phyloP scores from a whole-genome alignment of 2,113 vertebrate genomes.

The Euleptes europaea region DNA sequence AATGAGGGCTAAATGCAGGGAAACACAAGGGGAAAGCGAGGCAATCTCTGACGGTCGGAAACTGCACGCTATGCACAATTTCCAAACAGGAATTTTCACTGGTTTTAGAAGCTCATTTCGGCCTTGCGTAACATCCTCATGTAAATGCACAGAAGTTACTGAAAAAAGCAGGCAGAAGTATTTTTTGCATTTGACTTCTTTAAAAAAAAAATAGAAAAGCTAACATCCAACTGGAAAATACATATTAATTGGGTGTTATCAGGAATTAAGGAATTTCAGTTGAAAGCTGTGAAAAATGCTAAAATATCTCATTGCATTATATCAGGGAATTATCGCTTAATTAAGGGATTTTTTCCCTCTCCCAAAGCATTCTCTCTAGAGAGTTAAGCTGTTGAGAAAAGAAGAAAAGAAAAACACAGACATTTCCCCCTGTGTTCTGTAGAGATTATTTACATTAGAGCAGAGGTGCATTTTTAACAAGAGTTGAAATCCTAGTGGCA shows the following conservation, averaged over 20 bases:
- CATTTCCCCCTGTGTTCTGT: not conserved
- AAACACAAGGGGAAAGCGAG: too few species aligned
- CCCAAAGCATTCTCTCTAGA: not conserved
- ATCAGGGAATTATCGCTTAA: slow-evolving; percentile 13
- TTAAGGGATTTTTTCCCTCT: not conserved
- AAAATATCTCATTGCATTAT: not conserved
- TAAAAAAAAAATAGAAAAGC: not conserved
- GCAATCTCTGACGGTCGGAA: too few species aligned
- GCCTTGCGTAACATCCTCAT: not conserved
- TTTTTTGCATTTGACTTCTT: not conserved
- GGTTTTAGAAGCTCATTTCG: not conserved
- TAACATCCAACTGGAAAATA: not conserved
- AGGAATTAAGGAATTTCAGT: not conserved
- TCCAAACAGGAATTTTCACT: not conserved
- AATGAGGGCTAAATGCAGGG: not conserved
- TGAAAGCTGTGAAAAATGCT: not conserved
- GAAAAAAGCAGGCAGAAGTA: not conserved
- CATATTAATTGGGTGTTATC: not conserved
- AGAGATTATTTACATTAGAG: not conserved
- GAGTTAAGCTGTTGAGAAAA: not conserved
- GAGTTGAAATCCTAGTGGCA: not conserved
- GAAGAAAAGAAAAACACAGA: not conserved
- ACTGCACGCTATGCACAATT: too few species aligned
- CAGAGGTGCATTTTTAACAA: not conserved
- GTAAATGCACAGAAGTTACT: not conserved